Base-by-base conservation (phyloP, 2,888 invertebrate genomes). In the Habroteleia sp. region DNA sequence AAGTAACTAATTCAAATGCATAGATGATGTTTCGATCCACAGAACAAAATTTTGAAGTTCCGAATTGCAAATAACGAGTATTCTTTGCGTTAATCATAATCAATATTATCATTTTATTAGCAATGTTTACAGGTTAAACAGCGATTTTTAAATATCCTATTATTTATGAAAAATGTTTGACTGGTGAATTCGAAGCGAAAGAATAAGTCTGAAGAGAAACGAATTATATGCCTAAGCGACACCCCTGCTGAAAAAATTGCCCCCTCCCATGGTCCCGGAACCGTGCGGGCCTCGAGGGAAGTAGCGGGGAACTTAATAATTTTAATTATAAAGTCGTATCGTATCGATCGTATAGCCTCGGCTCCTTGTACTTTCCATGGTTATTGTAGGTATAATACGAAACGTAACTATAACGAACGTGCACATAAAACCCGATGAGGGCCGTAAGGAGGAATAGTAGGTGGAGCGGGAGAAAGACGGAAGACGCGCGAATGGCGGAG, bases 401-500 rank as follows among this genome's bases (percentile, higher is more conserved):
- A 79, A 76, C 74, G 72, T 74, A 79, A 79, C 76, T 76, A 77
- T 76, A 76, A 76, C 77, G 78, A 77, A 77, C 63, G 73, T 69
- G 62, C 74, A 68, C 62, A 72, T 77, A 71, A 73, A 76, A 73
- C 41, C 68, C 68, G 74, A 76, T 66, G 77, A 79, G 76, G 75
- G 76, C 68, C 66, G 75, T 71, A 73, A 76, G 75, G 62, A 74
- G 68, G 62, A 62, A 73, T 68, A 75, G 75, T 73, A 71, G 73
- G 58, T 56, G 65, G 65, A 65, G 76, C 60, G 65, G 41, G 68
- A 69, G 71, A 50, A 58, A 71, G 74, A 71, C 44, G 62, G 52
- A 17, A 17, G 44, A 42, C 77, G 79, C 79, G 82, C 79, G 81
- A 78, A 79, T 77, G 79, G 74, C 77, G 80, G 81, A 76, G 81